Evolutionary conservation across 2,888 invertebrate genomes (phyloP).

Genomic region (Trichopria drosophilae): DNA sequence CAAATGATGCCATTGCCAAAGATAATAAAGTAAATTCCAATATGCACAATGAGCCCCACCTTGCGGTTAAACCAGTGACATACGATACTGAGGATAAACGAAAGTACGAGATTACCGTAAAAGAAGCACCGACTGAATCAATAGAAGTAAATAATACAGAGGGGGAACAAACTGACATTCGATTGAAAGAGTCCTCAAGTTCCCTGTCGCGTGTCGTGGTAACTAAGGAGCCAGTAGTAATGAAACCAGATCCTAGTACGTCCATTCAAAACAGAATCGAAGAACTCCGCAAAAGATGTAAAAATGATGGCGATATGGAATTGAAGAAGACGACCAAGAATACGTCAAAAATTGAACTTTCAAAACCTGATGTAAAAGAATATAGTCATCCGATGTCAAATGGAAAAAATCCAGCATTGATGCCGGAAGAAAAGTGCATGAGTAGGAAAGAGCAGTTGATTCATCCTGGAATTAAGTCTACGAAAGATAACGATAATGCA

Average conservation of each 20-base stretch:
- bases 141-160: constrained; percentile 49
- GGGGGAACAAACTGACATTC: constrained; percentile 52
- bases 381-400: too few relatives aligned
- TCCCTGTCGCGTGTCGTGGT: constrained; percentile 46
- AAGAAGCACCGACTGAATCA: constrained; percentile 44
- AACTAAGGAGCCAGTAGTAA: constrained; percentile 28
- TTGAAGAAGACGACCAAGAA: constrained; percentile 41
- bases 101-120: constrained; percentile 50
- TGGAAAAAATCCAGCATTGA: too few relatives aligned
- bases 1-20: constrained; percentile 57
- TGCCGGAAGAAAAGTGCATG: too few relatives aligned
- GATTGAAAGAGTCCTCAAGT: constrained; percentile 45
- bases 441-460: too few relatives aligned
- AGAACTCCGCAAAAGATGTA: constrained; percentile 47
- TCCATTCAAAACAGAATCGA: constrained; percentile 48
- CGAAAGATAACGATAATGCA: too few relatives aligned
- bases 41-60: constrained; percentile 38
- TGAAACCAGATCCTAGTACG: constrained; percentile 30
- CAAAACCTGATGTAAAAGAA: constrained; percentile 35
- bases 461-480: too few relatives aligned
- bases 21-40: constrained; percentile 34
- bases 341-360: constrained; percentile 33
- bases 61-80: too few relatives aligned
- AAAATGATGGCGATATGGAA: constrained; percentile 41
- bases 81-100: too few relatives aligned